phyloP scores from a whole-genome alignment of 2,113 vertebrate genomes.

The Urocolius indicus region DNA sequence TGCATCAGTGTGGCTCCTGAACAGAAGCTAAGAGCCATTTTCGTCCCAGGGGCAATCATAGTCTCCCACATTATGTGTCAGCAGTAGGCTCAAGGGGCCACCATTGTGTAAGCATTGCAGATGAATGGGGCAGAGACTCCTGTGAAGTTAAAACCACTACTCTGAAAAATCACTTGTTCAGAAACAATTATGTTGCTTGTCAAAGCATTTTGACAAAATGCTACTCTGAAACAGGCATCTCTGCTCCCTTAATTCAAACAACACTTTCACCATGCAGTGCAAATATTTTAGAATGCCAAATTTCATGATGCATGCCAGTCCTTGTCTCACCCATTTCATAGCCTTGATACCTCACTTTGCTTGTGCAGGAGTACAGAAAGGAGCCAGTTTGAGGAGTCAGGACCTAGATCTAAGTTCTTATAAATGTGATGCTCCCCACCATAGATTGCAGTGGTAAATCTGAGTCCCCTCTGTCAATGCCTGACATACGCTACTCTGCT shows the following conservation, averaged over 20 bases:
- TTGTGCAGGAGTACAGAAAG: not conserved
- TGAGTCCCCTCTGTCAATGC: not conserved
- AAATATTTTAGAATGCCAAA: not conserved
- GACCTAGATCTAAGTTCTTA: not conserved
- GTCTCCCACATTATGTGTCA: not conserved
- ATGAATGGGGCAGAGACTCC: not conserved
- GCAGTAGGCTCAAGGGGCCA: not conserved
- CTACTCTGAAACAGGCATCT: not conserved
- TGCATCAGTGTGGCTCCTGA: no score
- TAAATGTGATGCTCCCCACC: not conserved
- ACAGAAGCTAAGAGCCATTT: not conserved
- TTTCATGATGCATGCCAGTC: not conserved
- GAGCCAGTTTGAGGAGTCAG: not conserved
- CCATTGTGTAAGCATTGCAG: accelerated
- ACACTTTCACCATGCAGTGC: not conserved
- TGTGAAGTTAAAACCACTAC: not conserved
- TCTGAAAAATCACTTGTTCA: not conserved
- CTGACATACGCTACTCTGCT: not conserved
- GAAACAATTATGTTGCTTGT: not conserved
- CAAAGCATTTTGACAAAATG: not conserved
- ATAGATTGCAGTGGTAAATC: not conserved
- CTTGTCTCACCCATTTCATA: not conserved
- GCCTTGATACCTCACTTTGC: not conserved
- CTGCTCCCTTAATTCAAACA: not conserved
- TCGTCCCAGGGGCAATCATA: not conserved